Evolutionary conservation across 2,797 vertebrate genomes (phyloP).

Genomic region (Choloepus didactylus): DNA sequence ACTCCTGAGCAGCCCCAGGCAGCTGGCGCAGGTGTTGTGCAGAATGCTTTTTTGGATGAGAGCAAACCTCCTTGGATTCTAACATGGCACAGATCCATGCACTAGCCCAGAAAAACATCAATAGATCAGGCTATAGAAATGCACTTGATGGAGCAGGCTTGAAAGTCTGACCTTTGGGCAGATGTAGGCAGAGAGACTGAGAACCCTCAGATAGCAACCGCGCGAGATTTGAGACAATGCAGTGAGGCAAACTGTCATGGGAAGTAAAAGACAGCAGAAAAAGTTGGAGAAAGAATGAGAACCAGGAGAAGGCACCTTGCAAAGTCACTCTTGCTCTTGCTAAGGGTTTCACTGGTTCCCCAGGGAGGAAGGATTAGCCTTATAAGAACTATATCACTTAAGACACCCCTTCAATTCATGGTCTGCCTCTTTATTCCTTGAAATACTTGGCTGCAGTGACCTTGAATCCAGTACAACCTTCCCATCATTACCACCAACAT

Average conservation of each 20-base stretch:
- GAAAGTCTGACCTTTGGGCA: conserved; percentile 54
- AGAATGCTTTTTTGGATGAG: conserved; percentile 28
- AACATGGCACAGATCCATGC: not conserved
- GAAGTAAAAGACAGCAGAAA: not conserved
- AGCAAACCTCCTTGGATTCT: conserved; percentile 28
- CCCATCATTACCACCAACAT: not conserved
- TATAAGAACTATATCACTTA: not conserved
- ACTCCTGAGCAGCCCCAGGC: not conserved
- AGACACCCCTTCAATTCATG: not conserved
- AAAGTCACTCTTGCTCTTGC: not conserved
- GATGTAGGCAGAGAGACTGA: not conserved
- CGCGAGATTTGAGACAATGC: conserved; percentile 40
- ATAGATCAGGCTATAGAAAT: not conserved
- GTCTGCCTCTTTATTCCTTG: not conserved
- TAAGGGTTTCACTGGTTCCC: not conserved
- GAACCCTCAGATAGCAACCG: not conserved
- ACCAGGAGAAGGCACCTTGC: not conserved
- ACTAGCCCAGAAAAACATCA: conserved; percentile 36
- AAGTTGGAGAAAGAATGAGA: not conserved
- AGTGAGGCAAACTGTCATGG: not conserved
- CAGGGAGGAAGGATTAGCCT: not conserved
- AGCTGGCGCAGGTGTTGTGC: not conserved
- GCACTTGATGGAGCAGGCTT: not conserved
- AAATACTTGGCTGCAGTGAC: not conserved
- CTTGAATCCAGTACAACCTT: not conserved